phyloP scores from a whole-genome alignment of 2,797 vertebrate genomes.

The Liasis olivaceus region DNA sequence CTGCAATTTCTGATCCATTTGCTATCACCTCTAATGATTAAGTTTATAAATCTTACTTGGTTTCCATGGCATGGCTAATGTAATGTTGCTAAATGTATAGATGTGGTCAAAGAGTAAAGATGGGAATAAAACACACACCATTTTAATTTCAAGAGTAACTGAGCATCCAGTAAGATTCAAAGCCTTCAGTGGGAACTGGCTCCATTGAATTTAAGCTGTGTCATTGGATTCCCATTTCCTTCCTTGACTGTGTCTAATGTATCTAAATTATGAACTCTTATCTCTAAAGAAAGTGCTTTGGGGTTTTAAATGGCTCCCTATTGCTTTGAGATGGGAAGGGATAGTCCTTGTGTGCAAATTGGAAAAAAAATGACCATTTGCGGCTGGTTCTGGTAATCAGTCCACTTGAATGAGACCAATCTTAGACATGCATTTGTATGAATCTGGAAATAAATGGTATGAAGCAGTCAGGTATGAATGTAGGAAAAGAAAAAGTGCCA shows the following conservation, averaged over 20 bases:
- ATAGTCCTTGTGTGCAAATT: not conserved
- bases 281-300: not conserved
- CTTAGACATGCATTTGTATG: not conserved
- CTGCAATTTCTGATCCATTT: not conserved
- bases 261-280: not conserved
- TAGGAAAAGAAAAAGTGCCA: not conserved
- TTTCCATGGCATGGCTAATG: not conserved
- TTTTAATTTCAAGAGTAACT: not conserved
- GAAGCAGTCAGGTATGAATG: not conserved
- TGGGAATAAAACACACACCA: not conserved
- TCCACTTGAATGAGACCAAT: not conserved
- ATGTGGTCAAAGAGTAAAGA: not conserved
- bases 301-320: not conserved
- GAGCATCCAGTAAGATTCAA: not conserved
- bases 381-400: not conserved
- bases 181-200: not conserved
- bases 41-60: not conserved
- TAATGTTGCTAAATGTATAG: not conserved
- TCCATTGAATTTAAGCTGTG: not conserved
- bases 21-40: not conserved
- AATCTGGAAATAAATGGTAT: not conserved
- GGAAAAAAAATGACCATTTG: not conserved
- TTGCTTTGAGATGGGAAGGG: not conserved
- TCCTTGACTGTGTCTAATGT: slow-evolving; percentile 1
- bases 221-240: not conserved